Percentiles rank a stretch among this genome's conserved stretches.
These are phyloP conservation scores for Apteryx owenii DNA, from an alignment of 2,113 vertebrate genomes.

Conservation along the genomic window DNA sequence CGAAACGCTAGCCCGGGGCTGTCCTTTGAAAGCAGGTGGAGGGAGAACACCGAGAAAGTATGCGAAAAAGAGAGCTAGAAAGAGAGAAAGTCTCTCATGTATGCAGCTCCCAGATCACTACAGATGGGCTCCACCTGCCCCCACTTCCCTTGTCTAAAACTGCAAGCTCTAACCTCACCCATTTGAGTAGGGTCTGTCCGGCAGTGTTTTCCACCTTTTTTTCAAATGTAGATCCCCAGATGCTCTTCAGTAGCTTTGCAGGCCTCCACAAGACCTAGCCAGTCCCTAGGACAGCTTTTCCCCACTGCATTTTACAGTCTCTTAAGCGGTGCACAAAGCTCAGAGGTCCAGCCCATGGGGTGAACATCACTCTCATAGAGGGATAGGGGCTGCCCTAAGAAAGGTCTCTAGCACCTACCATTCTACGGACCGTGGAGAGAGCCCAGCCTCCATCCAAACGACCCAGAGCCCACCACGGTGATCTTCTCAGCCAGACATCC, in stretches of 20 bases:
- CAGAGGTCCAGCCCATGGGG: not conserved
- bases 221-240: not conserved
- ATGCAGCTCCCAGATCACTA: not conserved
- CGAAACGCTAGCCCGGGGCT: not conserved
- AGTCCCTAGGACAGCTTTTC: not conserved
- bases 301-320: not conserved
- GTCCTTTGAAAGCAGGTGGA: not conserved
- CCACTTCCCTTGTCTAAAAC: fast-evolving
- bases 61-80: not conserved
- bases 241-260: not conserved
- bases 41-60: not conserved
- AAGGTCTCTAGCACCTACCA: not conserved
- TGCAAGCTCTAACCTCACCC: not conserved
- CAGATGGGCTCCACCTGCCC: not conserved
- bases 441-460: not conserved
- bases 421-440: not conserved
- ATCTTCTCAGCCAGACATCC: not conserved
- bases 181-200: not conserved
- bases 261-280: not conserved
- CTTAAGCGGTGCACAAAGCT: not conserved
- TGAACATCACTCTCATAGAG: not conserved
- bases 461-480: not conserved
- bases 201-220: not conserved
- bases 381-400: not conserved
- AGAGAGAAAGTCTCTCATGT: not conserved